A percentile compares a stretch with the other conserved stretches of the same genome.
phyloP scores from a whole-genome alignment of 2,888 invertebrate genomes.

The Furcula furcula region DNA sequence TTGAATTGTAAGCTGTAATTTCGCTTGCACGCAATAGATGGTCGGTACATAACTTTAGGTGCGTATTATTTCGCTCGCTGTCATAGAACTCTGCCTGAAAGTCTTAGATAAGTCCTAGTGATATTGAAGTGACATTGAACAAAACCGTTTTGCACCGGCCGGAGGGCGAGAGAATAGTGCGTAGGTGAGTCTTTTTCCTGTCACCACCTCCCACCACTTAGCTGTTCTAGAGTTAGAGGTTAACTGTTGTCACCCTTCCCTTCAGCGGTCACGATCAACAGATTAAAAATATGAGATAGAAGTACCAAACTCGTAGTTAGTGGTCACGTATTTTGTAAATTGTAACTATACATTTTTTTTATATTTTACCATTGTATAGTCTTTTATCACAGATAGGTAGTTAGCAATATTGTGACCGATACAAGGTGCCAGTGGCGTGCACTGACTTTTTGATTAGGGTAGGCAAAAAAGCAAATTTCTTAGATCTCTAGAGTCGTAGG shows the following conservation, averaged over 20 bases:
- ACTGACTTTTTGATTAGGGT: too few species aligned
- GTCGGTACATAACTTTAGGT: constrained; percentile 63
- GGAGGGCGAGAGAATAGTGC: constrained; percentile 44
- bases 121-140: constrained; percentile 8
- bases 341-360: constrained; percentile 77
- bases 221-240: constrained; percentile 68
- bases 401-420: constrained; percentile 65
- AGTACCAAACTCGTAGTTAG: constrained; percentile 81
- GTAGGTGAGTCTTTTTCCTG: constrained; percentile 48
- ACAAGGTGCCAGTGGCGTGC: too few species aligned
- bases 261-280: constrained; percentile 56
- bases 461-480: too few species aligned
- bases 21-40: constrained; percentile 66
- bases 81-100: constrained; percentile 28
- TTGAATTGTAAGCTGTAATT: constrained; percentile 69
- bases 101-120: constrained; percentile 6
- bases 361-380: constrained; percentile 82
- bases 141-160: constrained; percentile 10
- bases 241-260: constrained; percentile 45
- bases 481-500: too few species aligned
- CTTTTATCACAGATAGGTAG: constrained; percentile 71
- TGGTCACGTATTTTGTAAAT: constrained; percentile 79
- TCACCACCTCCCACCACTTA: constrained; percentile 64
- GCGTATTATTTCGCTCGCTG: constrained; percentile 49
- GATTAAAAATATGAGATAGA: constrained; percentile 65